Evolutionary conservation across 2,113 vertebrate species (phyloP).

Genomic region (Leucopternis melanops): DNA sequence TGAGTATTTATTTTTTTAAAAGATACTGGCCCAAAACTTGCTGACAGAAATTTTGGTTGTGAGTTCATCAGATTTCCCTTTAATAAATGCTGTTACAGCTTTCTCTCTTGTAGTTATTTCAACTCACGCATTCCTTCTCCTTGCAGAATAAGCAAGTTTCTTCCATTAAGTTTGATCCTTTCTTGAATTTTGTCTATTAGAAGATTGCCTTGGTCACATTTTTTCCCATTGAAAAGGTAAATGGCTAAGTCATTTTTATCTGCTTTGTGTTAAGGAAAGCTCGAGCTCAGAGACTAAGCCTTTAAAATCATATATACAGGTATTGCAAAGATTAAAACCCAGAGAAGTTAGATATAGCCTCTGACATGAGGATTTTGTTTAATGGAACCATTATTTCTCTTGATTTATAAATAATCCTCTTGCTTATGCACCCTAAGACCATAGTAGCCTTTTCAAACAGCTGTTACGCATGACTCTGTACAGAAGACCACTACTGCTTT

Average conservation of each 20-base stretch:
- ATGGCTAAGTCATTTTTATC: neutral
- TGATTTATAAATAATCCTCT: neutral
- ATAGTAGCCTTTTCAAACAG: neutral
- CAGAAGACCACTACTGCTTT: neutral
- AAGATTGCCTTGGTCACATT: neutral
- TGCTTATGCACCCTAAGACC: neutral
- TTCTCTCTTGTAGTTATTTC: neutral
- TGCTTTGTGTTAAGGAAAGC: neutral
- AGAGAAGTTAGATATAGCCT: neutral
- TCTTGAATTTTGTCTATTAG: neutral
- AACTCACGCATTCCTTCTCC: neutral
- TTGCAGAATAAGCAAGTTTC: neutral
- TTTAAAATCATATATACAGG: neutral
- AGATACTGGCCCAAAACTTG: fast-evolving
- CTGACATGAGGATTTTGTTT: neutral
- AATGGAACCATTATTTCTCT: neutral
- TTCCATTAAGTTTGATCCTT: neutral
- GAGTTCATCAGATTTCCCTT: neutral
- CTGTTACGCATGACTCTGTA: neutral
- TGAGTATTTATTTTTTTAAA: neutral
- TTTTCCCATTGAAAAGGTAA: neutral
- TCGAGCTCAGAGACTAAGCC: neutral
- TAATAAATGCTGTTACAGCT: neutral
- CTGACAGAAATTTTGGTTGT: neutral
- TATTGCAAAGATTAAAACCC: neutral